A percentile compares a stretch with the other conserved stretches of the same genome.
These are phyloP conservation scores for Lochmaea crataegi DNA, from an alignment of 2,888 invertebrate species.

Conservation along the genomic window DNA sequence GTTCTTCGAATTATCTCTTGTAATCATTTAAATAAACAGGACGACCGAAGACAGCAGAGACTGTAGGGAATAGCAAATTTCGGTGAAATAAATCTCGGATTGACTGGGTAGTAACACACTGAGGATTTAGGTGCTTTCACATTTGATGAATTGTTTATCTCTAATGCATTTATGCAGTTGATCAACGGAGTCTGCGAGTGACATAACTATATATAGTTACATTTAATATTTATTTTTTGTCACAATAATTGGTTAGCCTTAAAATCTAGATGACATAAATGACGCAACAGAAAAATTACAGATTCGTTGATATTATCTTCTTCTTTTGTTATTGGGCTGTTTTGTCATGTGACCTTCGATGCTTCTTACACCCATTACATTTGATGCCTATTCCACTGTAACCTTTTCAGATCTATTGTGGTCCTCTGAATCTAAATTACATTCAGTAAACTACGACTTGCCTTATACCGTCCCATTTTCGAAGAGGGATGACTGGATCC, in stretches of 20 bases:
- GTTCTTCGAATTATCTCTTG: background rate
- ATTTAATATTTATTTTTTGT: background rate
- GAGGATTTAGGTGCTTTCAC: background rate
- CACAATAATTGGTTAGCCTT: background rate
- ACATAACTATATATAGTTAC: background rate
- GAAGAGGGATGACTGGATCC: no score
- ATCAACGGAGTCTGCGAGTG: background rate
- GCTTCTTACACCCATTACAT: no score
- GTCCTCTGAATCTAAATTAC: no score
- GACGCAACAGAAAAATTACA: no score
- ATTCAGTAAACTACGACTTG: no score
- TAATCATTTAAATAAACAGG: constrained; percentile 5
- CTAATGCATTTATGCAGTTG: background rate
- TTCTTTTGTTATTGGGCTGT: no score
- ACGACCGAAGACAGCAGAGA: constrained; percentile 6
- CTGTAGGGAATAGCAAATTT: constrained; percentile 11
- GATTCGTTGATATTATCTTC: no score
- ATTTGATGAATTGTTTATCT: background rate
- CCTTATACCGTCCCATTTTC: no score
- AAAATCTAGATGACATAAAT: no score
- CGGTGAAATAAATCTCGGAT: background rate
- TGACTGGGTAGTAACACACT: background rate
- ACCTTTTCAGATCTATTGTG: no score
- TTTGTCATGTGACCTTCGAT: no score
- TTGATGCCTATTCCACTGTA: no score